Evolutionary conservation across 2,113 vertebrate species (phyloP).

Genomic region (Zootoca vivipara): DNA sequence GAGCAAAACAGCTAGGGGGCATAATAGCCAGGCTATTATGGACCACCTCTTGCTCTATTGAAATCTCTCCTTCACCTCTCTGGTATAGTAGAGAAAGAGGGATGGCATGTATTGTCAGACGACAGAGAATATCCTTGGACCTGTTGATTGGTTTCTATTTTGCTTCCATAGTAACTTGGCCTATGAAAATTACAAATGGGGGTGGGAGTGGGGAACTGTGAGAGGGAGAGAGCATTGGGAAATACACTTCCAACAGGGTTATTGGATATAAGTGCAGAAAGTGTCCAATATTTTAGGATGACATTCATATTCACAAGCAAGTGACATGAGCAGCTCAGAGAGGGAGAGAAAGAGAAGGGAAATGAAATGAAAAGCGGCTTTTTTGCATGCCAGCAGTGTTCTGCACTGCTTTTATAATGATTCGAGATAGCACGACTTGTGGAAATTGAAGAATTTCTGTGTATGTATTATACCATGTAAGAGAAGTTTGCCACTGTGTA

Average conservation of each 20-base stretch:
- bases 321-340: background rate
- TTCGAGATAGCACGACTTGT: slow-evolving; percentile 1
- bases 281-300: background rate
- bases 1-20: background rate
- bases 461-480: background rate
- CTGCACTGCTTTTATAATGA: background rate
- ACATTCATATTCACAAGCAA: background rate
- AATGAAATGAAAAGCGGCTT: background rate
- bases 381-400: background rate
- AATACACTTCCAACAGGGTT: background rate
- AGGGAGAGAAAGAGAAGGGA: background rate
- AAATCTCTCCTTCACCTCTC: slow-evolving; percentile 17
- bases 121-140: background rate
- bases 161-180: background rate
- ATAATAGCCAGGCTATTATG: background rate
- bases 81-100: background rate
- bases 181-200: background rate
- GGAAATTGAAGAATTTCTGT: slow-evolving; percentile 9
- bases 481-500: background rate
- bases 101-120: background rate
- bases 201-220: background rate
- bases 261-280: background rate
- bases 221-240: background rate
- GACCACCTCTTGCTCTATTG: slow-evolving; percentile 2
- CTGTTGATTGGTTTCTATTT: background rate